Conservation (phyloP, 2,888 invertebrate species). For the Cynaeus angustus region DNA sequence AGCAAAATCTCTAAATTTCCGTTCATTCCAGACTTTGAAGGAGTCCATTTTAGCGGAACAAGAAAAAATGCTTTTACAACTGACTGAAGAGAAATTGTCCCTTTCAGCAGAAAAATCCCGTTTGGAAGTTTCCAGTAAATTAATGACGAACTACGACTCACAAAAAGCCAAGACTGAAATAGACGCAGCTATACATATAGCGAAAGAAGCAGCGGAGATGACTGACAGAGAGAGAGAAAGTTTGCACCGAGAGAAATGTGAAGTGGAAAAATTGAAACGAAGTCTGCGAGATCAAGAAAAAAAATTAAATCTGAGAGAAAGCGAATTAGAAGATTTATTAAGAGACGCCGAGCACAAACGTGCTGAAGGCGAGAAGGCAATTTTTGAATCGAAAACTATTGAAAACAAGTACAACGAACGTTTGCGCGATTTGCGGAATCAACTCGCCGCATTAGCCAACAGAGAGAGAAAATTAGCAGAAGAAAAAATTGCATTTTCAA, state of each 20-base stretch:
- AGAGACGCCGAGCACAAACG: constrained; percentile 73
- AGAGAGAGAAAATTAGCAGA: constrained; percentile 77
- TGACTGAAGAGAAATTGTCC: constrained; percentile 76
- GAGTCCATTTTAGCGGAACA: constrained; percentile 77
- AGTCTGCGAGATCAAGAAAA: constrained; percentile 62
- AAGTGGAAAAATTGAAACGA: constrained; percentile 66
- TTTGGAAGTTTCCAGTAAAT: constrained; percentile 66
- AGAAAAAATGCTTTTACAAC: constrained; percentile 75
- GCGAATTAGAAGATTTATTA: constrained; percentile 64
- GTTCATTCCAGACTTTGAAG: constrained; percentile 71
- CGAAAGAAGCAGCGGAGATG: constrained; percentile 68
- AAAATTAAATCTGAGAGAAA: constrained; percentile 64
- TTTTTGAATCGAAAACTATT: constrained; percentile 64
- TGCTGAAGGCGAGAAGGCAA: constrained; percentile 74
- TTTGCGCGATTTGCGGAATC: constrained; percentile 75
- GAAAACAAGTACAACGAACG: constrained; percentile 75
- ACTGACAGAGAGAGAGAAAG: constrained; percentile 67
- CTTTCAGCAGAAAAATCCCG: constrained; percentile 68
- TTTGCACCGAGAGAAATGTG: constrained; percentile 64
- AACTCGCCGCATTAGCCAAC: constrained; percentile 73
- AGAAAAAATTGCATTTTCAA: constrained; percentile 76
- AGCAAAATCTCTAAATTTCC: constrained; percentile 19
- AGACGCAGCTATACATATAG: constrained; percentile 69
- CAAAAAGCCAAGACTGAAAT: constrained; percentile 68
- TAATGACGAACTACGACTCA: constrained; percentile 66